Evolutionary conservation across 2,888 invertebrate species (phyloP).

Genomic region (Macropis europaea): DNA sequence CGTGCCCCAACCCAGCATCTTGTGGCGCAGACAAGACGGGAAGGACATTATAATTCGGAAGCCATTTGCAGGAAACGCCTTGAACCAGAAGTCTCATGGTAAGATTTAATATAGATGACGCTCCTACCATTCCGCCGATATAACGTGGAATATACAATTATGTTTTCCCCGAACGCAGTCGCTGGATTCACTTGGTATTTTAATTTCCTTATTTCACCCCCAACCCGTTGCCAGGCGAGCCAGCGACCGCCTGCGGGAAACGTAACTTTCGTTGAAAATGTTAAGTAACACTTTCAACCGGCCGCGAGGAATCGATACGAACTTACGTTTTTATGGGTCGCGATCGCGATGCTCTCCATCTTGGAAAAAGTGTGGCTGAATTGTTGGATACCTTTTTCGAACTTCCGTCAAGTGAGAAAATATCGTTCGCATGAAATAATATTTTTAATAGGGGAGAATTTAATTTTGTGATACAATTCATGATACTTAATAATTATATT

Average conservation of each 20-base stretch:
- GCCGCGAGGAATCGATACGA: slow-evolving; percentile 3
- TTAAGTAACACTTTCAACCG: slow-evolving; percentile 22
- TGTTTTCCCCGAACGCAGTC: slow-evolving; percentile 15
- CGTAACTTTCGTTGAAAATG: slow-evolving; percentile 28
- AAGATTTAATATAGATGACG: slow-evolving; percentile 61
- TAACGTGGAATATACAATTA: slow-evolving; percentile 49
- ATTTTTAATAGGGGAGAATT: not conserved
- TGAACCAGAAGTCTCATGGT: slow-evolving; percentile 72
- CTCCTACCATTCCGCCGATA: slow-evolving; percentile 38
- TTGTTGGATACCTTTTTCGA: no score
- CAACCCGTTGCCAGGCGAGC: not conserved
- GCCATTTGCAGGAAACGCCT: slow-evolving; percentile 72
- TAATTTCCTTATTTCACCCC: slow-evolving; percentile 48
- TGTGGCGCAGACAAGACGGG: slow-evolving; percentile 92
- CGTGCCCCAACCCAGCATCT: slow-evolving; percentile 89
- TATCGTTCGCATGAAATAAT: no score
- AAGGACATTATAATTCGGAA: slow-evolving; percentile 89
- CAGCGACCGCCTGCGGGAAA: slow-evolving; percentile 19
- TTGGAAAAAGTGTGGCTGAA: no score
- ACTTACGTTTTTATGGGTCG: slow-evolving; percentile 1
- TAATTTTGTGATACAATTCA: not conserved
- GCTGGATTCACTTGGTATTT: slow-evolving; percentile 35
- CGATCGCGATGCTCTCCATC: not conserved
- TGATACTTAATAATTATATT: not conserved
- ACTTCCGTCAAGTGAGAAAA: no score